These are phyloP conservation scores for Carassius auratus DNA, from an alignment of 2,113 vertebrate genomes.

Conservation along the genomic window DNA sequence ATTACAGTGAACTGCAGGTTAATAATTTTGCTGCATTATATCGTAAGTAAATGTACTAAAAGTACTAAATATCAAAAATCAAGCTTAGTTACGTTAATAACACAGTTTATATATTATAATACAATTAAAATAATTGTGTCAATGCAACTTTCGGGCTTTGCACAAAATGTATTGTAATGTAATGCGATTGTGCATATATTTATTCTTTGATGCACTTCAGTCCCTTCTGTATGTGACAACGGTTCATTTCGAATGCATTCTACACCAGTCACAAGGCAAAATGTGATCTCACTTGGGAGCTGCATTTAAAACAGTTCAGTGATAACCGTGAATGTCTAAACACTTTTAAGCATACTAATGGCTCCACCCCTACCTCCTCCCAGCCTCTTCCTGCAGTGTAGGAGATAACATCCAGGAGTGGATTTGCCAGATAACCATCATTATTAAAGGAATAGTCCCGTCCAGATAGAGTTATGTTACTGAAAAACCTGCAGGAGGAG, in stretches of 20 bases:
- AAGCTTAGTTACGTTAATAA: neutral
- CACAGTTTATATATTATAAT: neutral
- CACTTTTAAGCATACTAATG: constrained; percentile 8
- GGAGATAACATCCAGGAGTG: constrained; percentile 90
- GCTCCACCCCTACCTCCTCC: constrained; percentile 86
- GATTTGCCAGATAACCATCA: constrained; percentile 92
- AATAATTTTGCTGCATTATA: neutral
- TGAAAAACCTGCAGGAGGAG: constrained; percentile 83
- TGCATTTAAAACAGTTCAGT: constrained; percentile 42
- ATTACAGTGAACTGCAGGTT: neutral
- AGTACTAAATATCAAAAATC: neutral
- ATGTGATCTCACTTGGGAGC: constrained; percentile 15
- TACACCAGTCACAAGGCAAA: constrained; percentile 4
- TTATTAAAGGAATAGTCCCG: constrained; percentile 94
- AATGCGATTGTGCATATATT: constrained; percentile 17
- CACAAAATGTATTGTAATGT: constrained; percentile 4
- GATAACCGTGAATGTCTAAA: constrained; percentile 33
- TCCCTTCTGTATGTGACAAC: neutral
- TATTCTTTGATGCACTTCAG: constrained; percentile 1
- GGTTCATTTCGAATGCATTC: constrained; percentile 9
- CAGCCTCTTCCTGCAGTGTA: constrained; percentile 87
- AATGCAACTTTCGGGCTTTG: too few relatives aligned
- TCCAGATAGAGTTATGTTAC: constrained; percentile 91
- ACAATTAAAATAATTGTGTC: neutral
- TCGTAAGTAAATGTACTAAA: neutral